Conservation (phyloP, 2,888 invertebrate species). For the Candidula unifasciata region DNA sequence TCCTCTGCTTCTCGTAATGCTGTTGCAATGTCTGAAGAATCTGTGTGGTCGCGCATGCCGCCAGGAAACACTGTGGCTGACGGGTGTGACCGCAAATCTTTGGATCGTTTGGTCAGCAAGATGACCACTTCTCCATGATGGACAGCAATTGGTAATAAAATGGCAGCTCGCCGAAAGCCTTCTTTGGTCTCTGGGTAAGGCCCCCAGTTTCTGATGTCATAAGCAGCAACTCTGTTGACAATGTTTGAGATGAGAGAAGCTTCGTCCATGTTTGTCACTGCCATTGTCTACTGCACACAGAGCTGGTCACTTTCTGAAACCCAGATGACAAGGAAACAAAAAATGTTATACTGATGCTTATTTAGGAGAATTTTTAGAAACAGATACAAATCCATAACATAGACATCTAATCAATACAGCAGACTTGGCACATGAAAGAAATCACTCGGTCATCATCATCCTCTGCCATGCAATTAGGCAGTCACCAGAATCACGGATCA, state of each 20-base stretch:
- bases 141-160: conserved; percentile 40
- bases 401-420: too few species aligned
- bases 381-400: too few species aligned
- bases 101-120: conserved; percentile 46
- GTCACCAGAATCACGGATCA: too few species aligned
- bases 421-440: too few species aligned
- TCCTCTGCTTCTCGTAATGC: conserved; percentile 75
- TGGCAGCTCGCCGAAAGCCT: conserved; percentile 41
- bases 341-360: too few species aligned
- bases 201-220: conserved; percentile 32
- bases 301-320: too few species aligned
- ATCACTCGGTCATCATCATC: too few species aligned
- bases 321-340: too few species aligned
- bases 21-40: conserved; percentile 68
- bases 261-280: neutral
- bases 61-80: conserved; percentile 75
- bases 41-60: conserved; percentile 68
- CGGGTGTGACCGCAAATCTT: conserved; percentile 60
- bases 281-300: conserved; percentile 11
- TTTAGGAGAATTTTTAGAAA: too few species aligned
- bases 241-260: conserved; percentile 15
- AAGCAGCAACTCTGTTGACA: conserved; percentile 20
- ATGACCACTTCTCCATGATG: conserved; percentile 35
- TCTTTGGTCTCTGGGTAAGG: conserved; percentile 35
- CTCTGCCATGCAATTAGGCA: too few species aligned